Evolutionary conservation across 2,888 invertebrate genomes (phyloP), one percentile per base, ranked within the genome.

Genomic region (Pomacea canaliculata): DNA sequence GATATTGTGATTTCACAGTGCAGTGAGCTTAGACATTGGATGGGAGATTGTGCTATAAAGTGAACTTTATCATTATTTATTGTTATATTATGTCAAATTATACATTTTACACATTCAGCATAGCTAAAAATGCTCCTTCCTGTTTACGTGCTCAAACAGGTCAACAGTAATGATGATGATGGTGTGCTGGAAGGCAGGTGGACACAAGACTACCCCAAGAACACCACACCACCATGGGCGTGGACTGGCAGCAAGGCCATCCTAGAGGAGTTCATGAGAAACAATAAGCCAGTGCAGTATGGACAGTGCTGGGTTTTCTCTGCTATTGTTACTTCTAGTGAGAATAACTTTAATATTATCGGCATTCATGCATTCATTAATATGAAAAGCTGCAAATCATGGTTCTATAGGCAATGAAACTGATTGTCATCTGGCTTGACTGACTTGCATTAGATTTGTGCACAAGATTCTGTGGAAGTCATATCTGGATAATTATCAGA

Each of bases 281-380:
- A 79, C 0, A 82, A 83, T 51, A 83, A 84, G 75, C 78, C 89
- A 1, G 90, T 90, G 16, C 78, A 82, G 62, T 90, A 80, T 78
- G 90, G 90, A 9, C 90, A 90, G 78, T 90, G 90, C 78, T 90
- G 90, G 89, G 89, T 89, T 60, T 89, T 89, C 80, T 87, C 89
- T 27, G 89, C 86, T 1, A 62, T 90, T 0, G 80, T 86, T 48
- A 89, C 89, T 9, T 86, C 89, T 73, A 76, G 89, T 89, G 80
- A 82, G 88, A 80, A 51, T 1, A 37, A 37, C 37, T 37, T 3
- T 37, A 5, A 37, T 37, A 5, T 37, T 3, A 37, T 37, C 51
- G 4, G 51, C 51, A 56, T 56, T 13, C 51, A 13, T 13, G 16
- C 51, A 51, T 56, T 7, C 8, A 2, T 56, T 56, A 10, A 56